Evolutionary conservation across 2,797 vertebrate genomes (phyloP), one percentile per base, ranked within the genome.

Genomic region (Emys orbicularis): DNA sequence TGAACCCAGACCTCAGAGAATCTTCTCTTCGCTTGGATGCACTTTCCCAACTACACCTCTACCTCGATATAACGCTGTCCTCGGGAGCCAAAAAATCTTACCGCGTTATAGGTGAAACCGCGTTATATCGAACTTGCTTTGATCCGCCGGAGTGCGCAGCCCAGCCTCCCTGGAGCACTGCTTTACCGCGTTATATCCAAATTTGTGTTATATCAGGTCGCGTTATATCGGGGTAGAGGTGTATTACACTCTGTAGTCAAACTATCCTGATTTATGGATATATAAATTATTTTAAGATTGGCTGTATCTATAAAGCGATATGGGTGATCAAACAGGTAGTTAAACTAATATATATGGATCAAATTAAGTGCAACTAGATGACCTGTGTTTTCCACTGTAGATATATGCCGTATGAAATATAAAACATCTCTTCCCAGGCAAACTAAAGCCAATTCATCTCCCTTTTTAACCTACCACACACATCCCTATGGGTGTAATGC

Each of bases 191-290:
- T 44, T 44, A 44, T 44, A 44, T 44, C 44, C 44, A 44, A 44
- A 44, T 2, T 44, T 7, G 44, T 44, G 44, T 44, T 44, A 44
- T 44, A 44, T 44, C 44, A 44, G 44, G 44, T 44, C 44, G 44
- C 44, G 8, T 44, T 44, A 44, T 44, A 44, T 44, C 44, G 44
- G 44, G 8, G 44, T 44, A 44, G 44, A 44, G 44, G 44, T 44
- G 44, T 44, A 97, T 90, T 93, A 89, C 31, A 8, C 89, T 91
- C 92, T 79, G 94, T 13, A 96, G 96, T 96, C 94, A 97, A 96
- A 94, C 84, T 94, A 96, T 97, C 94, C 84, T 90, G 89, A 84
- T 93, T 92, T 87, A 93, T 3, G 89, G 96, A 93, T 95, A 83
- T 50, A 79, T 37, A 50, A 91, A 92, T 94, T 91, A 94, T 44